A percentile compares a stretch with the other conserved stretches of the same genome.
Evolutionary conservation across 2,797 vertebrate species (phyloP).

Genomic region (Pseudochromis fuscus): DNA sequence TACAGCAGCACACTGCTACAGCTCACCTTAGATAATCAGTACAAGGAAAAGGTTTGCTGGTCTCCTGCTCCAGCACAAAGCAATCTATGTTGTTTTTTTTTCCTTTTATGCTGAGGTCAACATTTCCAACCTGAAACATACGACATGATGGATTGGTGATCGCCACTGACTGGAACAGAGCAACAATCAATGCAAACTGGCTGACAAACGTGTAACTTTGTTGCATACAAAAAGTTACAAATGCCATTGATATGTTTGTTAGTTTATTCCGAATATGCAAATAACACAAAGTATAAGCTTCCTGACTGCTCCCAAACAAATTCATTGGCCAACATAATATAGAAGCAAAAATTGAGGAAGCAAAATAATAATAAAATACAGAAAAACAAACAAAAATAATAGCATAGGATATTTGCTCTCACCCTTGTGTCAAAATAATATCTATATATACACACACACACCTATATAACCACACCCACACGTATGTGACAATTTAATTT

Average conservation of each 20-base stretch:
- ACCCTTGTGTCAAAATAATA: too few species aligned
- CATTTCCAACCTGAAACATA: slow-evolving; percentile 38
- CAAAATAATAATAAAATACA: too few species aligned
- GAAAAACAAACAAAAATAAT: too few species aligned
- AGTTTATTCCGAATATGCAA: too few species aligned
- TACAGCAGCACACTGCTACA: slow-evolving; percentile 2
- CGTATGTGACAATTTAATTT: too few species aligned
- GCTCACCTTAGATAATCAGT: slow-evolving; percentile 14
- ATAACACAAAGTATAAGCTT: too few species aligned
- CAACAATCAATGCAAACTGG: slow-evolving; percentile 50
- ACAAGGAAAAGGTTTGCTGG: slow-evolving; percentile 13
- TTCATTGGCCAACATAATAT: too few species aligned
- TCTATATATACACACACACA: too few species aligned
- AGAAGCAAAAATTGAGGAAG: too few species aligned
- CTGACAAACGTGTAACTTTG: slow-evolving; percentile 6
- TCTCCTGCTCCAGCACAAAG: slow-evolving; percentile 8
- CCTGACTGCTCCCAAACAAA: too few species aligned
- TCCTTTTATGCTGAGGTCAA: slow-evolving; percentile 38
- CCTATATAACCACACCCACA: too few species aligned
- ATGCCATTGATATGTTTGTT: neutral
- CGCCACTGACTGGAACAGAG: slow-evolving; percentile 37
- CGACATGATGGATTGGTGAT: slow-evolving; percentile 36
- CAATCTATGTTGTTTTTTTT: slow-evolving; percentile 30
- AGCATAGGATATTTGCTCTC: too few species aligned
- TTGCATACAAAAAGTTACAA: slow-evolving; percentile 14